These are phyloP conservation scores for Ligdia adustata DNA, from an alignment of 2,888 invertebrate species.

Conservation along the genomic window DNA sequence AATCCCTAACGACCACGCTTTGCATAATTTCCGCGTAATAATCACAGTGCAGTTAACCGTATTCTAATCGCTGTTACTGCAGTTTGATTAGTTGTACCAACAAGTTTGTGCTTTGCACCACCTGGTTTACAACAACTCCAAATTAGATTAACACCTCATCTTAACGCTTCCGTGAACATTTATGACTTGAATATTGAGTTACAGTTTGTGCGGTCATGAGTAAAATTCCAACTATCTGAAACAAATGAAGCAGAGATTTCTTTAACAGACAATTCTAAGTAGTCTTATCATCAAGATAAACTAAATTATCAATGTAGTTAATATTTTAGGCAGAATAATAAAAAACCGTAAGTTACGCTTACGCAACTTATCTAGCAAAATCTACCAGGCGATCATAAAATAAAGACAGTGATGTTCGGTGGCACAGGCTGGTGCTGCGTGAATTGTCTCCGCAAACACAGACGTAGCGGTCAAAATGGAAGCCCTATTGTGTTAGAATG, in stretches of 20 bases:
- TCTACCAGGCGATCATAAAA: conserved; percentile 51
- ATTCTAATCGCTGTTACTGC: conserved; percentile 42
- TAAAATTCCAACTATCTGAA: no score
- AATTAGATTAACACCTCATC: conserved; percentile 71
- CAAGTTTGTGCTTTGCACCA: conserved; percentile 53
- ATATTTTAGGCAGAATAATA: no score
- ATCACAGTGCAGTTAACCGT: conserved; percentile 43
- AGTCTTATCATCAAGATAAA: no score
- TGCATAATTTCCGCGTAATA: conserved; percentile 7
- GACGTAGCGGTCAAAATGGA: conserved; percentile 77
- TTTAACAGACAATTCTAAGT: no score
- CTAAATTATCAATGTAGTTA: no score
- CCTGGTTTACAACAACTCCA: conserved; percentile 60
- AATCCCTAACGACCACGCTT: neutral
- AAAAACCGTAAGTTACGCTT: no score
- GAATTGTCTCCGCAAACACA: conserved; percentile 78
- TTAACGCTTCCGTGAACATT: conserved; percentile 60
- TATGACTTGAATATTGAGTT: conserved; percentile 59
- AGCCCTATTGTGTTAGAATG: conserved; percentile 78
- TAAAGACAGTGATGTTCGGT: conserved; percentile 58
- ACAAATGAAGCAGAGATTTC: no score
- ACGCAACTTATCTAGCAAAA: no score
- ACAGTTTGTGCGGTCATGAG: conserved; percentile 45
- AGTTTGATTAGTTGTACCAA: conserved; percentile 60
- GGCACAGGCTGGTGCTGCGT: conserved; percentile 66